Evolutionary conservation across 2,113 vertebrate species (phyloP), one percentile per base, ranked within the genome.

Genomic region (Oceanodroma tethys): DNA sequence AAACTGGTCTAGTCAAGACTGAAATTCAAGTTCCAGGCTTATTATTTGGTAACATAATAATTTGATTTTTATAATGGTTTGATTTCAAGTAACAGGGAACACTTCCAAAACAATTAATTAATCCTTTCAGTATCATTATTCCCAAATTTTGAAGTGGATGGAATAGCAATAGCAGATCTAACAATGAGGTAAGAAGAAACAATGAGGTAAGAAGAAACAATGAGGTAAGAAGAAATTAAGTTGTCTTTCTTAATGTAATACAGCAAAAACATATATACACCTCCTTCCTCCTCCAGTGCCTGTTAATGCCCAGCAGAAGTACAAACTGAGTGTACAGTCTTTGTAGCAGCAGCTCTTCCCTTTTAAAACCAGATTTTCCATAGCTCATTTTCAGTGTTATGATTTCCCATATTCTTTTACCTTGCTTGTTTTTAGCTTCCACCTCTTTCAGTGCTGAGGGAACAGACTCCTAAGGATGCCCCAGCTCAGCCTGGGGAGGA

Each of bases 281-380:
- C 0, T 0, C 8, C 20, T 62, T 71, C 22, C 11, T 60, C 22
- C 11, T 59, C n/a, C 1, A 1, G 32, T 1, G 2, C 29, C 32
- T 47, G 6, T 50, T 81, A 70, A 81, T 53, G 55, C 16, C 32
- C 32, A 78, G n/a, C 38, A 89, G 50, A 58, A 71, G 16, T 38
- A 67, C 21, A 36, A 66, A 79, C 13, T 62, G 32, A 87, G 10
- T 18, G 10, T 50, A 29, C 0, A 1, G 6, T 81, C 10, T 13
- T n/a, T 72, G 59, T 36, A 58, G 18, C 10, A 89, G n/a, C 20
- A 86, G 10, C 22, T 90, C 17, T 90, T 88, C 45, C 30, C 13
- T 89, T 86, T 82, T 55, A 47, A 63, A 74, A 67, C 0, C 10
- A 55, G 16, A 21, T 76, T 90, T 86, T 48, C 47, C 17, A 2